Evolutionary conservation across 1,140 invertebrate genomes (phyloP), one percentile per base, ranked within the genome.

Genomic region (Cyphomyrmex costatus): DNA sequence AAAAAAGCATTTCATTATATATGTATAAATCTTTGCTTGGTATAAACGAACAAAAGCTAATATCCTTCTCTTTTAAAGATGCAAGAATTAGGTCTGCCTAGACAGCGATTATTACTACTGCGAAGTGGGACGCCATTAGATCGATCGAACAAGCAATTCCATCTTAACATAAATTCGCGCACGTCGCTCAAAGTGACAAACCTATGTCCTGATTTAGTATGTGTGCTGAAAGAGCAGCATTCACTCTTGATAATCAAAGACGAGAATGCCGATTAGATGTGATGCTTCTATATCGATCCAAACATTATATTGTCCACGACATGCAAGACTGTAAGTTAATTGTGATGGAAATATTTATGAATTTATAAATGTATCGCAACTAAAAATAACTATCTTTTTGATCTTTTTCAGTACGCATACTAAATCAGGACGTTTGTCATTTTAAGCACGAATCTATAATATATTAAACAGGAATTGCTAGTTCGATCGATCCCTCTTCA

Each of bases 121-220:
- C 21, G 16, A 80, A 82, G 19, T 42, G 66, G 7, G 6, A 46
- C 24, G 19, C 19, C 10, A 16, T 8, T n/a, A 4, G 36, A 21
- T 27, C 65, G 36, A 82, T 82, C 66, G 24, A 74, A 74, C 68
- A 49, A 42, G 53, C 27, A 73, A 83, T 83, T 30, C 8, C n/a
- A 24, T 14, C 73, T 74, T 74, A 74, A 74, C 53, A 83, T 83
- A 83, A 83, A 83, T 83, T 83, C 36, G 12, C 53, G n/a, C 68
- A 58, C n/a, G 24, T 83, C 68, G 42, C 79, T 83, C 79, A 74
- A 83, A 83, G 66, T 19, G 19, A 74, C 68, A 71, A 46, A 36
- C n/a, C 14, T 80, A 51, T 16, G 24, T 60, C 6, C 36, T 83
- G 68, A 74, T 83, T 83, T 83, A 83, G 66, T 33, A 42, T 4